Conservation (phyloP, 2,113 vertebrate genomes). For the Emydocephalus ijimae region DNA sequence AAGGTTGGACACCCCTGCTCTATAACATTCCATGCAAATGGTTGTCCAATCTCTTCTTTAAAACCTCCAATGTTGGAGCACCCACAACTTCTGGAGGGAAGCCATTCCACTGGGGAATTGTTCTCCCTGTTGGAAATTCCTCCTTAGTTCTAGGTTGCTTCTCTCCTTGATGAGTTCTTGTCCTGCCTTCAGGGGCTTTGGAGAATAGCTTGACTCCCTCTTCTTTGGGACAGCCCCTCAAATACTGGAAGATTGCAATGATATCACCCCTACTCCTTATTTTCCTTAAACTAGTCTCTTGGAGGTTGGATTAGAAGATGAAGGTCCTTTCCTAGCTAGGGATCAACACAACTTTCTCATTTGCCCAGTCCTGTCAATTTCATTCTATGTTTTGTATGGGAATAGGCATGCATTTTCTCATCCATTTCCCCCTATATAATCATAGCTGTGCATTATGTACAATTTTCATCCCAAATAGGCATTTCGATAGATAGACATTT, state of each 20-base stretch:
- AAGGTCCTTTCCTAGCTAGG: not conserved
- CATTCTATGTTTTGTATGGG: not conserved
- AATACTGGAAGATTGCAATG: not conserved
- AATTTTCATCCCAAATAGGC: not conserved
- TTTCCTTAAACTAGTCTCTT: not conserved
- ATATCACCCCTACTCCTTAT: not conserved
- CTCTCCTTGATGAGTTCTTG: not conserved
- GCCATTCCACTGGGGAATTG: not conserved
- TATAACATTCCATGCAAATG: too few species aligned
- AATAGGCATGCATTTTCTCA: not conserved
- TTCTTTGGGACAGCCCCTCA: not conserved
- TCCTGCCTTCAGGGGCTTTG: not conserved
- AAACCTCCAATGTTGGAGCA: not conserved
- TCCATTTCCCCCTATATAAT: not conserved
- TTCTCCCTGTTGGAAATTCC: not conserved
- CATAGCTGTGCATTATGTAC: not conserved
- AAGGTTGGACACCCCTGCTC: too few species aligned
- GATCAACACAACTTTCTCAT: not conserved
- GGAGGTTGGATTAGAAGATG: not conserved
- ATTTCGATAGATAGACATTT: not conserved
- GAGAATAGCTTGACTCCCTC: not conserved
- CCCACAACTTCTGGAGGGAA: not conserved
- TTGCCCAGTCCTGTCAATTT: not conserved
- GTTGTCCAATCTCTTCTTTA: not conserved
- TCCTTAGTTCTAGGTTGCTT: not conserved